These are phyloP conservation scores for Drosophila pegasa DNA, from an alignment of 2,888 invertebrate genomes.

Conservation along the genomic window DNA sequence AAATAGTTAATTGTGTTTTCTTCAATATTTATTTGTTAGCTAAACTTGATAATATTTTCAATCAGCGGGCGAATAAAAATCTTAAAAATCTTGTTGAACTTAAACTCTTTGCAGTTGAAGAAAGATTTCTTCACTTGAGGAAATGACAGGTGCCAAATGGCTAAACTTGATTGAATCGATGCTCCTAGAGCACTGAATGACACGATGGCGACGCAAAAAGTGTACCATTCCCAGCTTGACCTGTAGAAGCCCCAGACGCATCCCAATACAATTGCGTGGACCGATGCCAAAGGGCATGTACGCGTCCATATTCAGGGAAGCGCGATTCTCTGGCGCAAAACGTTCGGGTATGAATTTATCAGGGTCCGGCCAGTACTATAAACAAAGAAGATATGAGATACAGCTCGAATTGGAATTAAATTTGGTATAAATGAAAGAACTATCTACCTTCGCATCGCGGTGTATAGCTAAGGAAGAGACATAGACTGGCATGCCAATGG, in stretches of 20 bases:
- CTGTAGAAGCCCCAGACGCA: conserved; percentile 76
- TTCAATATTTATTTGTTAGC: too few species aligned
- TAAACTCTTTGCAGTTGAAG: conserved; percentile 37
- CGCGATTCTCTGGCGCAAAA: conserved; percentile 68
- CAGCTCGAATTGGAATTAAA: background rate
- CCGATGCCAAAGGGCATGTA: conserved; percentile 79
- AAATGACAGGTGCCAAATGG: conserved; percentile 3
- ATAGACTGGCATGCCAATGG: conserved; percentile 70
- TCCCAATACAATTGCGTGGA: conserved; percentile 78
- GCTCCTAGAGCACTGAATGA: conserved; percentile 56
- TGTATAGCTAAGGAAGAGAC: conserved; percentile 72
- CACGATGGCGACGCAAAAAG: conserved; percentile 68
- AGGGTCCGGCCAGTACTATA: conserved; percentile 75
- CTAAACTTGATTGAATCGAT: conserved; percentile 52
- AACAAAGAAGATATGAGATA: background rate
- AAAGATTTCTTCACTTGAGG: conserved; percentile 45
- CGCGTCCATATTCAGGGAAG: conserved; percentile 62
- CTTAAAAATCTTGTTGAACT: too few species aligned
- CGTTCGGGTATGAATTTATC: conserved; percentile 74
- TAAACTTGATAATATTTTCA: too few species aligned
- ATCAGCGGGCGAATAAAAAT: too few species aligned
- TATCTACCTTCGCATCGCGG: conserved; percentile 70
- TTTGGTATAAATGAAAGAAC: background rate
- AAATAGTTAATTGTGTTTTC: too few species aligned
- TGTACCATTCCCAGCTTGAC: conserved; percentile 73